These are phyloP conservation scores for Globicephala melas DNA, from an alignment of 2,113 vertebrate genomes.

Conservation along the genomic window DNA sequence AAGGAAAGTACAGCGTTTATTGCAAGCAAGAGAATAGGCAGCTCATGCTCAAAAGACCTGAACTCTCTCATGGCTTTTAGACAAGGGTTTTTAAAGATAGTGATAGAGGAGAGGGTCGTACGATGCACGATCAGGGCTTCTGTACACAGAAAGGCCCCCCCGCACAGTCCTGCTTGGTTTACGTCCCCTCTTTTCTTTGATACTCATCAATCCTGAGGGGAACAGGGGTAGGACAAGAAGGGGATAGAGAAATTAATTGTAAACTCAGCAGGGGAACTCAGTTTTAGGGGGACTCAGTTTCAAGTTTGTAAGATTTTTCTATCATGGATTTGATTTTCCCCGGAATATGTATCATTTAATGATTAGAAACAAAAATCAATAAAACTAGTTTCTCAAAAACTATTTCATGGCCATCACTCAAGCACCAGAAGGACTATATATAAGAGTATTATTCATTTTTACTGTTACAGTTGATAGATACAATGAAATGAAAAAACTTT, in stretches of 20 bases:
- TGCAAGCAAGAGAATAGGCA: neutral
- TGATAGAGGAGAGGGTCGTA: too few species aligned
- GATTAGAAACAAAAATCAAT: slow-evolving; percentile 59
- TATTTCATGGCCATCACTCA: slow-evolving; percentile 2
- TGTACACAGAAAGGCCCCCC: neutral
- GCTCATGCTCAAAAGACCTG: neutral
- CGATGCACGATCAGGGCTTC: neutral
- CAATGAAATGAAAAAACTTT: neutral
- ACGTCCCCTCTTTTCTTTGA: neutral
- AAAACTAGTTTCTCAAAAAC: slow-evolving; percentile 30
- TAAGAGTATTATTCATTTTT: slow-evolving; percentile 23
- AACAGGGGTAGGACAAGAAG: neutral
- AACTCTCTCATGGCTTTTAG: too few species aligned
- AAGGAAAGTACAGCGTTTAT: neutral
- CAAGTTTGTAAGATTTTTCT: neutral
- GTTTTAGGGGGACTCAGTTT: neutral
- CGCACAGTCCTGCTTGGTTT: neutral
- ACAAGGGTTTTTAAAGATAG: too few species aligned
- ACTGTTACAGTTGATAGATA: slow-evolving; percentile 2
- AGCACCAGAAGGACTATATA: neutral
- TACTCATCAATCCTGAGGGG: neutral
- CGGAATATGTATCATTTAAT: slow-evolving; percentile 35
- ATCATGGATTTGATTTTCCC: neutral
- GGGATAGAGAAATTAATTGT: neutral
- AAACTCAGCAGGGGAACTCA: neutral